Evolutionary conservation across 2,888 invertebrate genomes (phyloP), one percentile per base, ranked within the genome.

Genomic region (Drosophila recens): DNA sequence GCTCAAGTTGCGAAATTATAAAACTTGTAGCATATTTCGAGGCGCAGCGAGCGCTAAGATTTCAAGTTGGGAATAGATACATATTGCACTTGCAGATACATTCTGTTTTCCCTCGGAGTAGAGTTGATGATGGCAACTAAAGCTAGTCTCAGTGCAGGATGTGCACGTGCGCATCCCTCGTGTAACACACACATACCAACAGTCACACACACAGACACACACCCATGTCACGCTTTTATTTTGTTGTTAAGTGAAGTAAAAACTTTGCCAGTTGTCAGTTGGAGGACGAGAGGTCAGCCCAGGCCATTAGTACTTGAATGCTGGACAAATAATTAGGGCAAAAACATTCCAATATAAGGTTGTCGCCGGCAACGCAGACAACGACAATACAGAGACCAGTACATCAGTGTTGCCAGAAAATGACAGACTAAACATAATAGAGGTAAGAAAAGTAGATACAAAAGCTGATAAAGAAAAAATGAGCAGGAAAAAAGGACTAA

Each of bases 321-420:
- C 68, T 82, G 73, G 79, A 82, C 88, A 86, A 86, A 86, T 89
- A 86, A 86, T 86, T 89, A 89, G 81, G 64, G 65, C 61, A 77
- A 87, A 70, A 77, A 80, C 43, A 79, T 53, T 53, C 70, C 51
- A 81, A 30, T 61, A 43, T 80, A 72, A 72, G 61, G 54, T 72
- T 79, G 78, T 78, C 76, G 59, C 53, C 54, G 42, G 38, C 53
- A 61, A 53, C 52, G 42, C 48, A 58, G 58, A 45, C 34, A 62
- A 13, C 59, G 6, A 36, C 17, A 34, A 33, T 11, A 53, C 17
- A 52, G 34, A 59, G 23, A 51, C 38, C 23, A 45, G 5, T 30
- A 59, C 23, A 51, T 33, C 23, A 45, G 20, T 30, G n/a, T 8
- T 38, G 38, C 38, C n/a, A 6, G 8, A 2, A n/a, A n/a, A n/a